Percentiles rank a stretch among this genome's conserved stretches.
Evolutionary conservation across 2,888 invertebrate genomes (phyloP).

Genomic region (Cataglyphis cursor): DNA sequence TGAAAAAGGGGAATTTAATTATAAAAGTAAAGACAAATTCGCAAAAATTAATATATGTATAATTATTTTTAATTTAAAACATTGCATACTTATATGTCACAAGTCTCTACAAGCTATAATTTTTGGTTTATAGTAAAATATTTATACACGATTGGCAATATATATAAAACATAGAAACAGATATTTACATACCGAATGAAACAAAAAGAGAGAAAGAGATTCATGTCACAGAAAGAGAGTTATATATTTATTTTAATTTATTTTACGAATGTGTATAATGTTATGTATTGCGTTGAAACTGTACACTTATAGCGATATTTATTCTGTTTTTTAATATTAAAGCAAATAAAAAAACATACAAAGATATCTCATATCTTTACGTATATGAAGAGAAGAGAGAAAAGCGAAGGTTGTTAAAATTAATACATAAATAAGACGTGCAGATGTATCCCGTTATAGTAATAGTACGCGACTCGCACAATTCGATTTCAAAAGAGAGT

Average conservation of each 20-base stretch:
- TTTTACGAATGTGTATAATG: background rate
- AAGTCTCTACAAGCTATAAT: background rate
- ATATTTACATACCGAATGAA: background rate
- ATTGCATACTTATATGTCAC: background rate
- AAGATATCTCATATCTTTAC: background rate
- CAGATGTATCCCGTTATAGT: background rate
- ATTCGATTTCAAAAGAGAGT: background rate
- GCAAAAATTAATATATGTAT: background rate
- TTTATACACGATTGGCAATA: background rate
- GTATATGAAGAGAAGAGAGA: background rate
- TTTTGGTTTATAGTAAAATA: background rate
- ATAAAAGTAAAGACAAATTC: background rate
- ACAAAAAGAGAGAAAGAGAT: background rate
- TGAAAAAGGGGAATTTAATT: background rate
- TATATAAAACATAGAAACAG: background rate
- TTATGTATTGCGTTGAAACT: background rate
- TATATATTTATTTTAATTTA: background rate
- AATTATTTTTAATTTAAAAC: background rate
- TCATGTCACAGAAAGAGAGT: background rate
- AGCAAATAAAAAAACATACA: background rate
- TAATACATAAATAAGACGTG: slow-evolving; percentile 12
- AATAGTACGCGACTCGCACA: background rate
- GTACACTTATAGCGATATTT: background rate
- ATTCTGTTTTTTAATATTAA: background rate
- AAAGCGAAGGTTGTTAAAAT: slow-evolving; percentile 9